These are phyloP conservation scores for Bos javanicus DNA, from an alignment of 2,113 vertebrate genomes.

Conservation along the genomic window DNA sequence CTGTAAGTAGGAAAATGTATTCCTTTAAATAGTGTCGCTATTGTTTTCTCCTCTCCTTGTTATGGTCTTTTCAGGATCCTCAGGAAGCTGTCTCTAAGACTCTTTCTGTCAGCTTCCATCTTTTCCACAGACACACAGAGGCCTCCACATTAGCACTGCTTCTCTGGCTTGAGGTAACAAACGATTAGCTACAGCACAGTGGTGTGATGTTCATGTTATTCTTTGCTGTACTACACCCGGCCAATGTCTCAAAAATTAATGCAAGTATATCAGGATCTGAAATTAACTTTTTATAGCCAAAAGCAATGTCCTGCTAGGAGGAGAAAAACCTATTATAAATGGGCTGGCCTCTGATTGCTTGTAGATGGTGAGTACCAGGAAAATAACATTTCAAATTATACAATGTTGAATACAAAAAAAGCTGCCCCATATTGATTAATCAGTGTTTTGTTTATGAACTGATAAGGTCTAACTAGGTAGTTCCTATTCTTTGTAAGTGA, in stretches of 20 bases:
- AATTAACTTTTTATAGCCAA: conserved; percentile 94
- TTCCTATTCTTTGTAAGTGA: conserved; percentile 59
- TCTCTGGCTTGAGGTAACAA: conserved; percentile 80
- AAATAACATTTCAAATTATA: conserved; percentile 83
- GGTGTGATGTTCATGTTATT: conserved; percentile 71
- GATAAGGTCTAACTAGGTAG: conserved; percentile 66
- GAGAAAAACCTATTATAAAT: conserved; percentile 81
- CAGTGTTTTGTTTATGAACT: conserved; percentile 72
- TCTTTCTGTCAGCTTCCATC: conserved; percentile 54
- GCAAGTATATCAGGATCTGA: conserved; percentile 91
- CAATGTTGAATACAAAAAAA: conserved; percentile 77
- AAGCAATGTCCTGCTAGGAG: conserved; percentile 86
- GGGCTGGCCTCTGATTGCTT: conserved; percentile 77
- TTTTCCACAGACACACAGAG: conserved; percentile 44
- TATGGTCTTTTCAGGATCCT: background rate
- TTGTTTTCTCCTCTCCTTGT: conserved; percentile 43
- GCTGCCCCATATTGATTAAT: conserved; percentile 76
- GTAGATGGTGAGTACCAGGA: conserved; percentile 78
- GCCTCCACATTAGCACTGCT: conserved; percentile 49
- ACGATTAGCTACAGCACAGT: conserved; percentile 73
- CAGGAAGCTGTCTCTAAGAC: conserved; percentile 63
- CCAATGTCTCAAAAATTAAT: conserved; percentile 88
- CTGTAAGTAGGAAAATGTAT: background rate
- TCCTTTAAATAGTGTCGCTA: background rate
- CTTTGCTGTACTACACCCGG: conserved; percentile 71